Evolutionary conservation across 1,140 invertebrate genomes (phyloP), one percentile per base, ranked within the genome.

Genomic region (Drosophila bipectinata): DNA sequence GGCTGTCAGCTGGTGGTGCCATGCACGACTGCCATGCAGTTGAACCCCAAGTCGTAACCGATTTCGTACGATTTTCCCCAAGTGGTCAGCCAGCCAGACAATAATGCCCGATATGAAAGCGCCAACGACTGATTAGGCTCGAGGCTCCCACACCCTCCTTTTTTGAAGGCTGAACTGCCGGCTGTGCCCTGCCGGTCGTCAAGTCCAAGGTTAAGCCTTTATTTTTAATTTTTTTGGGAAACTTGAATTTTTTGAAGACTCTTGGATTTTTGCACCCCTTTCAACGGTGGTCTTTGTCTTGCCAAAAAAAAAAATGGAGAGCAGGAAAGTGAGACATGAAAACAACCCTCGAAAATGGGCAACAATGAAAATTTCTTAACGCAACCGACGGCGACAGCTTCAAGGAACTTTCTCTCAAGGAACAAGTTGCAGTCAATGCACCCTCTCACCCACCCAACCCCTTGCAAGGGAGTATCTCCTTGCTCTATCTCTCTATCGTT

Each of bases 201-300:
- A 74, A 79, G 77, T 79, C 77, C 77, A 80, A 80, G 77, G 77
- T 80, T 80, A 80, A 80, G 60, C 55, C 73, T 76, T 73, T 79
- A 67, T 78, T 32, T 32, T 63, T 39, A 18, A 18, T 1, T 18
- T 18, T 18, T 18, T 18, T 74, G 58, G 10, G 32, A 59, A 26
- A 4, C 3, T 45, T 66, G 37, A 37, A 1, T 32, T 32, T 32
- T 63, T 39, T 45, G 64, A 61, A 55, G 48, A 60, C 32, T 28
- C 47, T 24, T n/a, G 34, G 3, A 37, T 14, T 44, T 44, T 37
- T 53, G 51, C 66, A 60, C 68, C 47, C 54, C 57, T 68, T 57
- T 21, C 21, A 21, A n/a, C 51, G 4, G 15, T 39, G 26, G 32
- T 21, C 66, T 69, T 69, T 69, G 66, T 69, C 49, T 48, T 24